Percentiles rank a stretch among this genome's conserved stretches.
Evolutionary conservation across 2,888 invertebrate species (phyloP).

Genomic region (Strigamia maritima): DNA sequence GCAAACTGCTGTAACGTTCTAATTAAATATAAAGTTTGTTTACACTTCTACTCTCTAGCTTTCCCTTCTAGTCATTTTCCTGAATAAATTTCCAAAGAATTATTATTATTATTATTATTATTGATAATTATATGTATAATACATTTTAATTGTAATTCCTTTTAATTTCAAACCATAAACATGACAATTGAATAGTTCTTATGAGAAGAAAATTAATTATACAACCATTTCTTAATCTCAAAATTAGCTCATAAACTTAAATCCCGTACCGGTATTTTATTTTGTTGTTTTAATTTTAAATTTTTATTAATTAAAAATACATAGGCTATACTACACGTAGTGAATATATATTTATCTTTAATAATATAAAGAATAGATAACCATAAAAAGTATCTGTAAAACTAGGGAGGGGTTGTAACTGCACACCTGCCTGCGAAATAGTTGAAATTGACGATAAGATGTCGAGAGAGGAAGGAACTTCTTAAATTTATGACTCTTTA

Average conservation of each 20-base stretch:
- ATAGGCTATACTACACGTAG: too few relatives aligned
- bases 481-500: neutral
- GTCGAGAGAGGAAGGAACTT: slow-evolving; percentile 8
- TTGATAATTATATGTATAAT: neutral
- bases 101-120: neutral
- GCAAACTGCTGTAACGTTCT: too few relatives aligned
- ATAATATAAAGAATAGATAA: too few relatives aligned
- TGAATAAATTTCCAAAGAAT: neutral
- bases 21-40: too few relatives aligned
- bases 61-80: neutral
- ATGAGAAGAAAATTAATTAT: slow-evolving; percentile 8
- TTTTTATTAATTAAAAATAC: neutral
- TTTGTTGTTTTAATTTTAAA: neutral
- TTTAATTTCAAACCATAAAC: neutral
- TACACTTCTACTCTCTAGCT: too few relatives aligned
- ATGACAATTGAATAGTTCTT: slow-evolving; percentile 18
- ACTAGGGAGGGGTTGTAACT: neutral
- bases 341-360: too few relatives aligned
- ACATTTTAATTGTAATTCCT: neutral
- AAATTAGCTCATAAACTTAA: slow-evolving; percentile 1
- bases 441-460: neutral
- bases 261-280: neutral
- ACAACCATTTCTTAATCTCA: neutral
- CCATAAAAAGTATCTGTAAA: neutral
- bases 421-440: slow-evolving; percentile 4